Conservation (phyloP, 2,113 vertebrate species). For the Procapra przewalskii region DNA sequence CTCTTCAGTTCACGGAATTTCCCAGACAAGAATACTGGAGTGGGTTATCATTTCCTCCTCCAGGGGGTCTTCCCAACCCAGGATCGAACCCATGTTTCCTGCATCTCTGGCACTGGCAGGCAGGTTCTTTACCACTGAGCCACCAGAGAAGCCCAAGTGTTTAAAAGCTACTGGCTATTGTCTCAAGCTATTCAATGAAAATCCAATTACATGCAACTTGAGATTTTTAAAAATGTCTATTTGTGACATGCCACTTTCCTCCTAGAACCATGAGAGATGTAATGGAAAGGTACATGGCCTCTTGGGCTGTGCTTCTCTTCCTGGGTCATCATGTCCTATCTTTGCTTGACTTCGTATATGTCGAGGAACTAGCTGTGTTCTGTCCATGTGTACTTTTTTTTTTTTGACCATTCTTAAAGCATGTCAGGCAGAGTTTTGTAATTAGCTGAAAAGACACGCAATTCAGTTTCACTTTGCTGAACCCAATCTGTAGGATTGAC, state of each 20-base stretch:
- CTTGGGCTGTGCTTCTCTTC: neutral
- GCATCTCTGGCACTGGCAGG: neutral
- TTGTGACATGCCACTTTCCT: neutral
- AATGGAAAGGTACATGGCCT: neutral
- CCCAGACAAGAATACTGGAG: neutral
- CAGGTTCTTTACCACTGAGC: neutral
- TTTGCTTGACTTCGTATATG: neutral
- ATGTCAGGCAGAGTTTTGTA: slow-evolving; percentile 63
- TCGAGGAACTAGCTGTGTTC: neutral
- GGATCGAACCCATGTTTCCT: fast-evolving
- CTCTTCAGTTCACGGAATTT: neutral
- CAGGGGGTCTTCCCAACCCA: neutral
- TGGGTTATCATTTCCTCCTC: neutral
- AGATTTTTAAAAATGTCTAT: neutral
- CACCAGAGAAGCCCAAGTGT: neutral
- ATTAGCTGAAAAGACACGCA: slow-evolving; percentile 57
- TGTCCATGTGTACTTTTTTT: neutral
- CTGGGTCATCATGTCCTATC: neutral
- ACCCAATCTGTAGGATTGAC: slow-evolving; percentile 66
- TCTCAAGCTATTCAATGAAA: neutral
- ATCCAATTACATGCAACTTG: neutral
- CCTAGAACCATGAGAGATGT: neutral
- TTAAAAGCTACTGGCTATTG: neutral
- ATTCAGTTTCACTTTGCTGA: slow-evolving; percentile 73
- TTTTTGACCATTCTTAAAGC: slow-evolving; percentile 57